Conservation (phyloP, 2,797 vertebrate genomes). For the Protosalanx chinensis region DNA sequence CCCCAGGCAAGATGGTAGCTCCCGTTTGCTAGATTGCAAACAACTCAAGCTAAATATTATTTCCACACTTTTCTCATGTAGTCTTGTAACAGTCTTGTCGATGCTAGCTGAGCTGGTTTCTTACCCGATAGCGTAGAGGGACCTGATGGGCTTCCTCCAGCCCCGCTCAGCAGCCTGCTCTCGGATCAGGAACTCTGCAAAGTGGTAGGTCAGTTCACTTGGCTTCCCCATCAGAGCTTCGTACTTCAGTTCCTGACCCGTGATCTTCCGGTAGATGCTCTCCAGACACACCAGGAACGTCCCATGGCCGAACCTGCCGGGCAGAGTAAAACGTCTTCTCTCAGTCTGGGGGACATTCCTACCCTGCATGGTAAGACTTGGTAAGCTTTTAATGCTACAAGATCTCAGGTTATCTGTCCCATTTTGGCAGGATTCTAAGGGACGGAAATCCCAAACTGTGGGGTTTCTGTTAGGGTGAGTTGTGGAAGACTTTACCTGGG, state of each 20-base stretch:
- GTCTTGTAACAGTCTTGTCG: not conserved
- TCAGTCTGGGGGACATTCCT: not conserved
- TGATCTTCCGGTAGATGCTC: constrained; percentile 86
- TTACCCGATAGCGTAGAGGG: constrained; percentile 82
- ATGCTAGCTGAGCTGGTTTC: not conserved
- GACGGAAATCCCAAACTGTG: too few species aligned
- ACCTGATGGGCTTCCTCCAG: constrained; percentile 66
- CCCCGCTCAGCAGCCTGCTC: constrained; percentile 66
- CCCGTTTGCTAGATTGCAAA: too few species aligned
- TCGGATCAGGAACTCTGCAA: constrained; percentile 77
- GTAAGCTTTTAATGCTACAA: too few species aligned
- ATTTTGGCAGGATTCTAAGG: too few species aligned
- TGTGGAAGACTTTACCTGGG: constrained; percentile 73
- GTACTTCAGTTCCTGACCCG: constrained; percentile 81
- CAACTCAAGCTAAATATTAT: too few species aligned
- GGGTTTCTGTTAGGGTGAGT: too few species aligned
- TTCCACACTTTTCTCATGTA: too few species aligned
- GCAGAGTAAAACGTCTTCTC: not conserved
- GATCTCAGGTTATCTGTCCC: too few species aligned
- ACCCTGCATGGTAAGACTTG: not conserved
- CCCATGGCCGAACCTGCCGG: constrained; percentile 80
- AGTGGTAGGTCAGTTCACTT: constrained; percentile 83
- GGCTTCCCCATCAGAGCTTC: constrained; percentile 85
- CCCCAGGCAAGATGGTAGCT: too few species aligned
- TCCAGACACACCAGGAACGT: constrained; percentile 89